Evolutionary conservation across 2,113 vertebrate species (phyloP).

Genomic region (Salvelinus fontinalis): DNA sequence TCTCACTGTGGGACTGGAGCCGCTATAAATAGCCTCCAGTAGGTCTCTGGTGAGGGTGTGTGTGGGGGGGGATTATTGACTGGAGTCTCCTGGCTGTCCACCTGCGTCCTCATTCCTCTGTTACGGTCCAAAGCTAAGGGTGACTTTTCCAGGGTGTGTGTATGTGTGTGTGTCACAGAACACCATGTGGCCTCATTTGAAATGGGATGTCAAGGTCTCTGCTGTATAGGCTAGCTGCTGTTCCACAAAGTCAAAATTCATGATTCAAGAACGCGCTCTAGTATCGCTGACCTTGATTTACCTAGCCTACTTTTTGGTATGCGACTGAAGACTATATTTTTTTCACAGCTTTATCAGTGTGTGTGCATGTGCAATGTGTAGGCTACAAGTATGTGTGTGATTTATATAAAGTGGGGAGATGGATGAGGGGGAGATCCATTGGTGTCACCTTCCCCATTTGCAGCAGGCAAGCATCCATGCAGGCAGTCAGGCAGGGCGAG

Average conservation of each 20-base stretch:
- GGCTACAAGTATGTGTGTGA: neutral
- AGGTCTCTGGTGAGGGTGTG: constrained; percentile 38
- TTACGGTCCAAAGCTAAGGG: too few relatives aligned
- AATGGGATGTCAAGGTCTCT: constrained; percentile 26
- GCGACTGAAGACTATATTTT: neutral
- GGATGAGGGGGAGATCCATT: neutral
- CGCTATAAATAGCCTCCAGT: constrained; percentile 62
- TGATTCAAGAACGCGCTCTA: constrained; percentile 7
- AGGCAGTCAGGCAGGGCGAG: constrained; percentile 6
- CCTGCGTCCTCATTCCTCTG: neutral
- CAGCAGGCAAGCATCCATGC: neutral
- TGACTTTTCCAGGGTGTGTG: neutral
- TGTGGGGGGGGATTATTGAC: neutral
- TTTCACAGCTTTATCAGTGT: neutral
- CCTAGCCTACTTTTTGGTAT: constrained; percentile 1
- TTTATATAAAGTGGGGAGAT: constrained; percentile 18
- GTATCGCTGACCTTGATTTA: neutral
- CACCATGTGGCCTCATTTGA: neutral
- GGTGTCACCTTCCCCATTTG: constrained; percentile 49
- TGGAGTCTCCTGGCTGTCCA: neutral
- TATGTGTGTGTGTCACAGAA: neutral
- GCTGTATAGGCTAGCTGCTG: constrained; percentile 1
- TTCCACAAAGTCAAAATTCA: constrained; percentile 32
- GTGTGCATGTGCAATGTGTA: neutral
- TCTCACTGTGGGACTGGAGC: constrained; percentile 35